Evolutionary conservation across 1,140 invertebrate genomes (phyloP), one percentile per base, ranked within the genome.

Genomic region (Meloidogyne hapla): DNA sequence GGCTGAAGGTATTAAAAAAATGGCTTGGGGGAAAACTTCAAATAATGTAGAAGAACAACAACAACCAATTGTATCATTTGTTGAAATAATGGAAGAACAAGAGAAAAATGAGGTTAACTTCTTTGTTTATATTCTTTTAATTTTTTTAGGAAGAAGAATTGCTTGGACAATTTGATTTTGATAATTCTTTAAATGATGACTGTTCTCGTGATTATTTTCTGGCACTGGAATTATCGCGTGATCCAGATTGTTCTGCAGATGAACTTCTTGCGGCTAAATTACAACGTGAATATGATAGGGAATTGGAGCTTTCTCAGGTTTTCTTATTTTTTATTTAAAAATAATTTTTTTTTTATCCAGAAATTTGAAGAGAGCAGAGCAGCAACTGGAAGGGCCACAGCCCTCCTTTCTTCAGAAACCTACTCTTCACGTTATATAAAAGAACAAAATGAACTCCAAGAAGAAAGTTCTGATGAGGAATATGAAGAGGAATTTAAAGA

Each of bases 271-370:
- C 84, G 4, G 6, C 63, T 21, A 76, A 84, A 64, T 69, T 85
- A 18, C 84, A 85, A 66, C 75, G 84, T 5, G 77, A 87, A 74
- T 86, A 80, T 40, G 84, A 85, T 63, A 75, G 86, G 23, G 86
- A 87, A 62, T 9, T 45, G 23, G 86, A 86, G 40, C 38, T 83
- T 0, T 42, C 69, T n/a, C 48, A n/a, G n/a, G 48, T 56, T n/a
- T 56, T 15, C 2, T n/a, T n/a, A n/a, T n/a, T n/a, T n/a, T n/a
- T n/a, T n/a, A 33, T 33, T 33, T 63, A 6, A 1, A 26, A 21
- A 63, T 26, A 8, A 63, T 21, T 42, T 73, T 75, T 12, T 25
- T 61, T 56, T 40, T 40, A 8, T 25, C 56, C 13, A 38, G 25
- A 79, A 56, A 28, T 67, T 74, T 69, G 56, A 65, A 18, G 40